These are phyloP conservation scores for Poeciliopsis presidionis DNA, from an alignment of 2,797 vertebrate genomes.

Conservation along the genomic window DNA sequence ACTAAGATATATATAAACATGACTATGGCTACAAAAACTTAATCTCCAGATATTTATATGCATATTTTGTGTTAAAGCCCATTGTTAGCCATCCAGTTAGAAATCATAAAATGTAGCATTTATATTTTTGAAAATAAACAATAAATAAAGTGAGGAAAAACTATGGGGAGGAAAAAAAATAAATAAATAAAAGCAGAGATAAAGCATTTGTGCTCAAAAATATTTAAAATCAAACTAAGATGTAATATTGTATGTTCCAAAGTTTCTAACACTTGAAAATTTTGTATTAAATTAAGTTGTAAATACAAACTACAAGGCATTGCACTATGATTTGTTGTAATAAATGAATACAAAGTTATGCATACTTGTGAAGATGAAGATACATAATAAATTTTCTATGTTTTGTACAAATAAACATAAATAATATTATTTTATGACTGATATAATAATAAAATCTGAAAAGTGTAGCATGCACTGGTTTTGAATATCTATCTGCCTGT, in stretches of 20 bases:
- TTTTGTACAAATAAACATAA: no score
- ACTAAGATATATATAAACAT: not conserved
- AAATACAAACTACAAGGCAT: not conserved
- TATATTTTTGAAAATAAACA: not conserved
- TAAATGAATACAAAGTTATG: not conserved
- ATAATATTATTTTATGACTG: no score
- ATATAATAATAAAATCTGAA: not conserved
- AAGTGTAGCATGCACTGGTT: not conserved
- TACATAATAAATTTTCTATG: no score
- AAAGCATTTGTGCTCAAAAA: not conserved
- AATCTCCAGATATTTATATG: not conserved
- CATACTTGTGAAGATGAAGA: not conserved
- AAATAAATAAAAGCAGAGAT: not conserved
- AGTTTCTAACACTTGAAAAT: not conserved
- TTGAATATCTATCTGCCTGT: not conserved
- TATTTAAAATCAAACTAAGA: not conserved
- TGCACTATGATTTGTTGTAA: not conserved
- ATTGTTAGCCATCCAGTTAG: not conserved
- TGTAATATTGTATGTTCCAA: not conserved
- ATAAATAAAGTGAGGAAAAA: not conserved
- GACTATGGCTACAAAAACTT: not conserved
- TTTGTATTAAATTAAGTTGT: not conserved
- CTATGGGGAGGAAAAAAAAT: not conserved
- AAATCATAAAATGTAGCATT: not conserved
- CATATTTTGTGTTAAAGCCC: not conserved